Conservation (phyloP, 2,888 invertebrate genomes). For the Caenorhabditis virilis region DNA sequence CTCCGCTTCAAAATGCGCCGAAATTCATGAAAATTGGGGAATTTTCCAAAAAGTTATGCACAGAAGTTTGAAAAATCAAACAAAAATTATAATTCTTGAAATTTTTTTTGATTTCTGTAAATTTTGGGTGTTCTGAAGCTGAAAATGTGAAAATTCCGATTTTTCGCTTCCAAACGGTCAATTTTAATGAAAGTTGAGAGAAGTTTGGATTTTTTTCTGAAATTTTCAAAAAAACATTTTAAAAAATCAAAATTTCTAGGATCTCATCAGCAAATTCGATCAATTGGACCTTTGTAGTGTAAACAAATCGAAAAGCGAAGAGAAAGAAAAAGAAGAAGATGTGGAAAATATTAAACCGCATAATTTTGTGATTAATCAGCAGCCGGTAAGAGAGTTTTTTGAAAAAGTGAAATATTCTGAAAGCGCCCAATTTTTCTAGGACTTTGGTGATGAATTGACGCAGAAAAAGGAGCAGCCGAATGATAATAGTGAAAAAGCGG, state of each 20-base stretch:
- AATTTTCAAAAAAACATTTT: neutral
- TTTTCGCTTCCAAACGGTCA: too few relatives aligned
- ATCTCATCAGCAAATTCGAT: conserved; percentile 34
- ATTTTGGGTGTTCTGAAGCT: too few relatives aligned
- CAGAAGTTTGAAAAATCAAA: too few relatives aligned
- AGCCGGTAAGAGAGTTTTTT: conserved; percentile 15
- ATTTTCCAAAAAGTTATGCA: too few relatives aligned
- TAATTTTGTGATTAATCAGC: conserved; percentile 33
- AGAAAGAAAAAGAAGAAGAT: conserved; percentile 21
- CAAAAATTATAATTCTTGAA: too few relatives aligned
- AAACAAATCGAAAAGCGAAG: conserved; percentile 4
- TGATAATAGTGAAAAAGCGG: conserved; percentile 18
- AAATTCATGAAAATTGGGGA: too few relatives aligned
- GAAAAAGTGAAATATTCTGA: conserved; percentile 1
- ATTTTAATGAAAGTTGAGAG: too few relatives aligned
- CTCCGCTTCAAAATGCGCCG: too few relatives aligned
- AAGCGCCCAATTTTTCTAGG: neutral
- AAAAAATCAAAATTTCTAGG: neutral
- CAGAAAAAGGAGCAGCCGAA: conserved; percentile 29
- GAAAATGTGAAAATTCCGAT: too few relatives aligned
- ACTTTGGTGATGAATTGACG: conserved; percentile 16
- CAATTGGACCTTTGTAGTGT: conserved; percentile 29
- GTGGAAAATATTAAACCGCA: conserved; percentile 37
- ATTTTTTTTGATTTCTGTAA: too few relatives aligned
- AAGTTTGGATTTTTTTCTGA: too few relatives aligned